Evolutionary conservation across 2,113 vertebrate species (phyloP), one percentile per base, ranked within the genome.

Genomic region (Illadopsis cleaveri): DNA sequence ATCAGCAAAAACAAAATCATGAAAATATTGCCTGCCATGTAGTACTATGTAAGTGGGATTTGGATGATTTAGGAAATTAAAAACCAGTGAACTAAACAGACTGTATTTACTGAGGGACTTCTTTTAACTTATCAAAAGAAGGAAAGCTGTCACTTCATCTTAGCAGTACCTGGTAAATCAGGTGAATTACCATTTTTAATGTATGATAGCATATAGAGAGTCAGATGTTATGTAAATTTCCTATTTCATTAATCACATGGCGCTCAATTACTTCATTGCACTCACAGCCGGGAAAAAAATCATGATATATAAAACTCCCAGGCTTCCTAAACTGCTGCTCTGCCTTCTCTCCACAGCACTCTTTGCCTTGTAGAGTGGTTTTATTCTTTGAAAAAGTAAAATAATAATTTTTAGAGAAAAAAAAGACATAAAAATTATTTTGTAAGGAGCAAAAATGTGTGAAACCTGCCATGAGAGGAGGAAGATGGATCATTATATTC

Each of bases 231-330:
- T 0, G 0, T 12, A 47, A 53, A 92, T 90, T 88, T 96, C 70
- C 48, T 89, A 71, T 95, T 96, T 95, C 90, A 93, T 94, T 95
- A 92, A 95, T 77, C 88, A 72, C 54, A 90, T 66, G 54, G 56
- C 87, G 44, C 57, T 95, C 69, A 86, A 83, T 97, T 96, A 88
- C 93, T 95, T 96, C 45, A 2, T 57, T 66, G 22, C 18, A 5
- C 28, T 86, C 35, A 68, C 10, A 95, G 70, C 37, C 93, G 71
- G 50, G n/a, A 56, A 48, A 54, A 78, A 82, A 53, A 66, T 38
- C 15, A 21, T 82, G 48, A 61, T 0, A 2, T 84, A 50, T 57
- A 81, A 77, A 89, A 95, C 82, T 94, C 73, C 62, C 86, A 88
- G 47, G 47, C 50, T 82, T 78, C 83, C 60, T 45, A 56, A 92